Percentiles rank a stretch among this genome's conserved stretches.
phyloP scores from a whole-genome alignment of 2,797 vertebrate species.

The Botia almorhae region DNA sequence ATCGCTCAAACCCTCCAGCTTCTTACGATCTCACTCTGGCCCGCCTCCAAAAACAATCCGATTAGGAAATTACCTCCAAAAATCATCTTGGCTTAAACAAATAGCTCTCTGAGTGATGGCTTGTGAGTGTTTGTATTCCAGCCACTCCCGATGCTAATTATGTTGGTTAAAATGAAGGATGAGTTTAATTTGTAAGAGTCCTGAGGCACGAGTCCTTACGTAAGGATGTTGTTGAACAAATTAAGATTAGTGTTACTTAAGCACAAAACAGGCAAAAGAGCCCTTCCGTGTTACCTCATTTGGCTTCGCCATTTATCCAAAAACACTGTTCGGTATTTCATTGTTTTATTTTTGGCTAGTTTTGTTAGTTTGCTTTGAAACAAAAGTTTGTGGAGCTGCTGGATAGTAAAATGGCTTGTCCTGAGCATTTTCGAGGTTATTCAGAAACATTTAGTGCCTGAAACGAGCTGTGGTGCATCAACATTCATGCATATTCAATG shows the following conservation, averaged over 20 bases:
- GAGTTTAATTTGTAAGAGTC: constrained; percentile 58
- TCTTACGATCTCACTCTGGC: constrained; percentile 53
- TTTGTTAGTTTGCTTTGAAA: not conserved
- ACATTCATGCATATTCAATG: not conserved
- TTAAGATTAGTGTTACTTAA: not conserved
- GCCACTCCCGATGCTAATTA: constrained; percentile 58
- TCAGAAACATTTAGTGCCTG: not conserved
- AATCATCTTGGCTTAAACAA: constrained; percentile 60
- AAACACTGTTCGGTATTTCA: not conserved
- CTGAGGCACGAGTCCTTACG: constrained; percentile 47
- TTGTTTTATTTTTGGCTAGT: constrained; percentile 1
- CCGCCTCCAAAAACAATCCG: constrained; percentile 60
- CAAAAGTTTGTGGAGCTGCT: constrained; percentile 11
- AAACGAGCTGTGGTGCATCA: not conserved
- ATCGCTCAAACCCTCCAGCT: constrained; percentile 44
- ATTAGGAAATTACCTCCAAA: constrained; percentile 63
- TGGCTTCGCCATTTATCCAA: constrained; percentile 13
- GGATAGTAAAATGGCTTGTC: not conserved
- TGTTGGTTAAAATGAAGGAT: constrained; percentile 57
- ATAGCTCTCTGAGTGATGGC: constrained; percentile 54
- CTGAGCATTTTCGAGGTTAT: not conserved
- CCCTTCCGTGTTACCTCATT: constrained; percentile 20
- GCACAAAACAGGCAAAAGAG: constrained; percentile 9
- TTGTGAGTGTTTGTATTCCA: constrained; percentile 55
- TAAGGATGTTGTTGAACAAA: constrained; percentile 33